Conservation (phyloP, 2,113 vertebrate species). For the Hepsetus odoe region DNA sequence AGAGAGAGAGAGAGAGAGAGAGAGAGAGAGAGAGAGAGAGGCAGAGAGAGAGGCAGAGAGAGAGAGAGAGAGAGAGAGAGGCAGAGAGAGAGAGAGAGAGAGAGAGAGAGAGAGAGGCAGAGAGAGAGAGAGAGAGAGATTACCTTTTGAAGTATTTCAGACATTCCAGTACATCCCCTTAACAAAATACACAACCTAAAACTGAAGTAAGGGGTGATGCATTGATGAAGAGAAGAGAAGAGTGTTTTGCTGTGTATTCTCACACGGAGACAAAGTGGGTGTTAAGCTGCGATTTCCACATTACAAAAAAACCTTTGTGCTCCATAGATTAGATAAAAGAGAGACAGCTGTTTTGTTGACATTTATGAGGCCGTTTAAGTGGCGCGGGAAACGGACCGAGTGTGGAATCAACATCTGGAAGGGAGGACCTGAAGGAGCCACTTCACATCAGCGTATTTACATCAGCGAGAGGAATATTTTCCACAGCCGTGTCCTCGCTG, state of each 20-base stretch:
- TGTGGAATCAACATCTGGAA: conserved; percentile 35
- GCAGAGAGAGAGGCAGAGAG: not conserved
- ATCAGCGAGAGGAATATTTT: conserved; percentile 35
- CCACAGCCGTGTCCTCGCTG: conserved; percentile 13
- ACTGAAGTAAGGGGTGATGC: not conserved
- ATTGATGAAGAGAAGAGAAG: not conserved
- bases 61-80: not conserved
- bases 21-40: conserved; percentile 15
- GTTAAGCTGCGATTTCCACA: not conserved
- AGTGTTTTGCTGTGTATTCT: not conserved
- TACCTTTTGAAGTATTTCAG: too few relatives aligned
- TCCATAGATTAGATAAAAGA: not conserved
- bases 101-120: not conserved
- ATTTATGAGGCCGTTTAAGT: conserved; percentile 34
- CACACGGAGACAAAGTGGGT: not conserved
- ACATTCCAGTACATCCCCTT: too few relatives aligned
- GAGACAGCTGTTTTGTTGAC: conserved; percentile 23
- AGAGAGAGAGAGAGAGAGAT: not conserved
- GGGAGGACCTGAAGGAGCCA: conserved; percentile 17
- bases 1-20: conserved; percentile 11
- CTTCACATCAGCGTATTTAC: conserved; percentile 35
- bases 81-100: not conserved
- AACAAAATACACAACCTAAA: too few relatives aligned
- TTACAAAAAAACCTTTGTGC: not conserved
- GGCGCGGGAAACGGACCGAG: conserved; percentile 27